A percentile compares a stretch with the other conserved stretches of the same genome.
These are phyloP conservation scores for Drosophila gaucha DNA, from an alignment of 2,888 invertebrate genomes.

Conservation along the genomic window DNA sequence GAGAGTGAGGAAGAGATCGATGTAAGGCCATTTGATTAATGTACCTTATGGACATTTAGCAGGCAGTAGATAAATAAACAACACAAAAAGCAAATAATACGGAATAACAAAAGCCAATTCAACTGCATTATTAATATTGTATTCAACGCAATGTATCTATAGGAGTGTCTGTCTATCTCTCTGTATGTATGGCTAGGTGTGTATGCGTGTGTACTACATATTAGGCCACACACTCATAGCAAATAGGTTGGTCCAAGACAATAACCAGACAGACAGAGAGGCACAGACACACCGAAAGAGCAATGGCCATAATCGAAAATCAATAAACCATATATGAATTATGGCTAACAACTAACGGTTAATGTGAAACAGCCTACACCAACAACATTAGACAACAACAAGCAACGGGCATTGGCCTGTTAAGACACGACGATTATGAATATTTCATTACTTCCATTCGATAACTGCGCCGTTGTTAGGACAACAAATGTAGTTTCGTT, in stretches of 20 bases:
- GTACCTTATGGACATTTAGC: slow-evolving; percentile 50
- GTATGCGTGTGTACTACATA: slow-evolving; percentile 39
- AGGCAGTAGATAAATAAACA: slow-evolving; percentile 47
- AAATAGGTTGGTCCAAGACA: slow-evolving; percentile 66
- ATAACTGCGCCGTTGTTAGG: slow-evolving; percentile 60
- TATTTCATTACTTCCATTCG: slow-evolving; percentile 55
- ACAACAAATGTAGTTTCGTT: slow-evolving; percentile 11
- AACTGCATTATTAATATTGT: slow-evolving; percentile 68
- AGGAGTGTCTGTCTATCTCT: slow-evolving; percentile 1
- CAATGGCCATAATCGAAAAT: slow-evolving; percentile 72
- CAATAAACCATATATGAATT: slow-evolving; percentile 65
- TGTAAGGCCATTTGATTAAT: slow-evolving; percentile 59
- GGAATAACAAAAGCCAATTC: slow-evolving; percentile 49
- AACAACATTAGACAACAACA: neutral
- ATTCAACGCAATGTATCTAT: slow-evolving; percentile 37
- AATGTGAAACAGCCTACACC: slow-evolving; percentile 11
- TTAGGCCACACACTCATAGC: slow-evolving; percentile 62
- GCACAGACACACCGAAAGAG: slow-evolving; percentile 26
- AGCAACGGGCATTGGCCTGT: slow-evolving; percentile 47
- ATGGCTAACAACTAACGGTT: slow-evolving; percentile 34
- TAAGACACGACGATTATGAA: slow-evolving; percentile 50
- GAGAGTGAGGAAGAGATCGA: slow-evolving; percentile 27
- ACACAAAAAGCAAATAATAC: slow-evolving; percentile 47
- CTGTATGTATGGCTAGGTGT: neutral
- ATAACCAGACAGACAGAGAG: slow-evolving; percentile 4